Evolutionary conservation across 2,888 invertebrate species (phyloP), one percentile per base, ranked within the genome.

Genomic region (Galeruca laticollis): DNA sequence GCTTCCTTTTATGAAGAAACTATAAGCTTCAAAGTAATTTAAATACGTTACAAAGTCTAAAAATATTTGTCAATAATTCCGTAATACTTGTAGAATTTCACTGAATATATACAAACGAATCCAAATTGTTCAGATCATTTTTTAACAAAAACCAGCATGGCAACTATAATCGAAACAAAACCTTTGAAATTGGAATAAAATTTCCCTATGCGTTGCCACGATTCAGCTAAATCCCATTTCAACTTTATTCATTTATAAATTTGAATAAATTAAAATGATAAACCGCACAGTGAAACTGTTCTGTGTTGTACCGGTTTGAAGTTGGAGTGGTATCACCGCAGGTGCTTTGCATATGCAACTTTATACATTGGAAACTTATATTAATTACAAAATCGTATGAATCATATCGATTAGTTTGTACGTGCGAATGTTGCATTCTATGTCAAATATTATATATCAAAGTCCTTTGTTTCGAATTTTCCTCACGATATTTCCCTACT

Each of bases 201-300:
- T 18, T 47, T 43, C 43, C 43, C n/a, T 52, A 26, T 51, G 35
- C 31, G 51, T 37, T 35, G 1, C 35, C 9, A 15, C n/a, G 37
- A 49, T 60, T 15, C 18, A 5, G 26, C 18, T 21, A 21, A 51
- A 51, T 20, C 51, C 51, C 20, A 21, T 51, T 51, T 21, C 51
- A 51, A 21, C 20, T 51, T 51, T 51, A 51, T 51, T 51, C 51
- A 21, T 51, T 51, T 51, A 51, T 51, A 51, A 51, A 51, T 51
- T 51, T 51, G 51, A 51, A 51, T 51, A 51, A 21, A 51, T 51
- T 21, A 21, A 51, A 51, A 51, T 18, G 51, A 51, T 51, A 51
- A 51, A 51, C 51, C 20, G 20, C 11, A 18, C 20, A 51, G 21
- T 51, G 51, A 18, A 21, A 51, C 51, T 40, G 20, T 49, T 49